A percentile compares a stretch with the other conserved stretches of the same genome.
Conservation (phyloP, 2,888 invertebrate species). For the Brenthis hecate region DNA sequence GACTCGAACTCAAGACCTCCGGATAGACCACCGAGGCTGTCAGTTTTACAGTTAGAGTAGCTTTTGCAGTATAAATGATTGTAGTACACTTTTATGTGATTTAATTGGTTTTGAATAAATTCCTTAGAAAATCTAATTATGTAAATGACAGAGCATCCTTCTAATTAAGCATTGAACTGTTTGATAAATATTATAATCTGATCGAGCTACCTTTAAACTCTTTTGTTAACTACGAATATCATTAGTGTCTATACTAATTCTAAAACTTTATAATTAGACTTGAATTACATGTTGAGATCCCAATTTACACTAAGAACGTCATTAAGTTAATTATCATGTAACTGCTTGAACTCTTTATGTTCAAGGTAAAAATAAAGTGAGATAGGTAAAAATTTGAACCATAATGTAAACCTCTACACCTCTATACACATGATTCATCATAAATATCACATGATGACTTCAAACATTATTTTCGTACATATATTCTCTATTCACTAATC, state of each 20-base stretch:
- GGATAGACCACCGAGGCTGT: too few species aligned
- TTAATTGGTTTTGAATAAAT: slow-evolving; percentile 1
- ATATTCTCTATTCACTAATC: too few species aligned
- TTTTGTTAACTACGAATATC: slow-evolving; percentile 14
- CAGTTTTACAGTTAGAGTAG: too few species aligned
- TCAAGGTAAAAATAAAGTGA: background rate
- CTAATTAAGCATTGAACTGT: slow-evolving; percentile 2
- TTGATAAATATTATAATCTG: slow-evolving; percentile 5
- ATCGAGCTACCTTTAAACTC: background rate
- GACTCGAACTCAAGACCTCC: too few species aligned
- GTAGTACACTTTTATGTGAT: background rate
- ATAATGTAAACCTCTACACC: background rate
- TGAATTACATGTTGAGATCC: background rate
- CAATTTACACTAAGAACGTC: background rate
- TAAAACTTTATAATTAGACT: background rate
- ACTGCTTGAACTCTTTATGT: background rate
- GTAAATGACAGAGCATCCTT: background rate
- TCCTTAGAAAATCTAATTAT: slow-evolving; percentile 1
- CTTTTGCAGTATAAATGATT: too few species aligned
- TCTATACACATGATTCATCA: background rate
- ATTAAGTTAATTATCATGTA: slow-evolving; percentile 1
- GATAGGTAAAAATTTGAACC: background rate
- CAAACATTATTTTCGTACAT: too few species aligned
- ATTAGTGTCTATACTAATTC: background rate
- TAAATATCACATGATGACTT: too few species aligned